phyloP scores from a whole-genome alignment of 1,140 invertebrate species.

The Drosophila sucinea region DNA sequence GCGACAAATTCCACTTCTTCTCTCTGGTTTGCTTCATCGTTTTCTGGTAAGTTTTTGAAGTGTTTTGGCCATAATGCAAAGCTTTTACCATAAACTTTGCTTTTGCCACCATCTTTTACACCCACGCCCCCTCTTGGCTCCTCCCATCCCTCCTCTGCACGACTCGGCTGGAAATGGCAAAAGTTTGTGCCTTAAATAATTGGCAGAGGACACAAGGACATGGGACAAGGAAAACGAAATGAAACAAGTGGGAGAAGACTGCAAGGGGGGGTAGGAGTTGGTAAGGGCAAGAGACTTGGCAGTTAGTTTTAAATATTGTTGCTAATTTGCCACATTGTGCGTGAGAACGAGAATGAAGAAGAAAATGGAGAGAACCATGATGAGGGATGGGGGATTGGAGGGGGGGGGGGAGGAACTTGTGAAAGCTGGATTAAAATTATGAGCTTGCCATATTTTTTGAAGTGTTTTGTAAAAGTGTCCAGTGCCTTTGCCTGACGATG shows the following conservation, averaged over 20 bases:
- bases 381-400: neutral
- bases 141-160: neutral
- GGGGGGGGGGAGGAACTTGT: constrained; percentile 17
- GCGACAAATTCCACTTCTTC: constrained; percentile 38
- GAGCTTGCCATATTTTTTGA: constrained; percentile 77
- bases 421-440: constrained; percentile 79
- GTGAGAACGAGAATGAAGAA: constrained; percentile 19
- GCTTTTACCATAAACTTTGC: constrained; percentile 67
- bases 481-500: constrained; percentile 47
- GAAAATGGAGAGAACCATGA: neutral
- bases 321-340: constrained; percentile 80
- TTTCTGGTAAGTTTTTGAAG: constrained; percentile 49
- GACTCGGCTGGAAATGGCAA: constrained; percentile 60
- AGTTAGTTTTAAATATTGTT: constrained; percentile 80
- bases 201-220: constrained; percentile 36
- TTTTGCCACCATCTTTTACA: neutral
- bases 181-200: constrained; percentile 78
- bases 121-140: neutral
- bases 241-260: constrained; percentile 17
- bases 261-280: neutral
- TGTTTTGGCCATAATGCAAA: constrained; percentile 71
- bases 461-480: constrained; percentile 65
- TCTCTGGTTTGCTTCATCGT: constrained; percentile 18
- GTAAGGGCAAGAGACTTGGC: constrained; percentile 42
- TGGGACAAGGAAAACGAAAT: neutral